Evolutionary conservation across 2,888 invertebrate species (phyloP).

Genomic region (Coronaproctus castanopsis): DNA sequence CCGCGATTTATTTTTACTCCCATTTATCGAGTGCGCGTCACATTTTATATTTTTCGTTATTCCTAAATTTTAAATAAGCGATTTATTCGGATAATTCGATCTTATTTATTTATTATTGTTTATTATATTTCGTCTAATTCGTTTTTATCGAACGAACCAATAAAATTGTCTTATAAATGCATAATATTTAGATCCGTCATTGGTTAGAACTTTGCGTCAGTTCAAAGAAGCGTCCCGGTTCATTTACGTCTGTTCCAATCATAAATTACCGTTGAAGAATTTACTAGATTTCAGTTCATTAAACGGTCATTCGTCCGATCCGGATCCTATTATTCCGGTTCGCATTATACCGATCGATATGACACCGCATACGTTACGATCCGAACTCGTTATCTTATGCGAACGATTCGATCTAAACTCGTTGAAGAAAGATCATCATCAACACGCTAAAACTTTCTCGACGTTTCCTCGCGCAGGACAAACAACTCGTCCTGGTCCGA

Average conservation of each 20-base stretch:
- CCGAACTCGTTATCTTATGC: constrained; percentile 35
- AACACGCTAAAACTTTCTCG: background rate
- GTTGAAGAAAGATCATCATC: background rate
- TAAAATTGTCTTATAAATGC: too few relatives aligned
- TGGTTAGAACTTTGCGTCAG: constrained; percentile 28
- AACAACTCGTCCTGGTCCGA: background rate
- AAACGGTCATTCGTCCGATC: constrained; percentile 23
- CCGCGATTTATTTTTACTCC: too few relatives aligned
- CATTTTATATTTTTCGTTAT: too few relatives aligned
- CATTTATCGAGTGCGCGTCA: too few relatives aligned
- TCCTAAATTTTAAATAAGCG: too few relatives aligned
- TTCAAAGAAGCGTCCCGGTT: constrained; percentile 29
- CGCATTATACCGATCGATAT: constrained; percentile 36
- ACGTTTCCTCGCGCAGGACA: background rate
- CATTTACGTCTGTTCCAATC: constrained; percentile 39
- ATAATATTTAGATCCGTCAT: constrained; percentile 25
- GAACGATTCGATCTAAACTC: constrained; percentile 21
- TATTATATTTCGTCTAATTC: too few relatives aligned
- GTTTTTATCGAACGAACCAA: too few relatives aligned
- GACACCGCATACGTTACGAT: constrained; percentile 39
- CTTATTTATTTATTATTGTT: too few relatives aligned
- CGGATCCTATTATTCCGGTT: constrained; percentile 32
- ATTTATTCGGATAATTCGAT: too few relatives aligned
- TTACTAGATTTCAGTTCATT: constrained; percentile 27
- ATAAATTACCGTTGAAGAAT: constrained; percentile 29